A percentile compares a stretch with the other conserved stretches of the same genome.
Evolutionary conservation across 2,113 vertebrate genomes (phyloP).

Genomic region (Delphinus delphis): DNA sequence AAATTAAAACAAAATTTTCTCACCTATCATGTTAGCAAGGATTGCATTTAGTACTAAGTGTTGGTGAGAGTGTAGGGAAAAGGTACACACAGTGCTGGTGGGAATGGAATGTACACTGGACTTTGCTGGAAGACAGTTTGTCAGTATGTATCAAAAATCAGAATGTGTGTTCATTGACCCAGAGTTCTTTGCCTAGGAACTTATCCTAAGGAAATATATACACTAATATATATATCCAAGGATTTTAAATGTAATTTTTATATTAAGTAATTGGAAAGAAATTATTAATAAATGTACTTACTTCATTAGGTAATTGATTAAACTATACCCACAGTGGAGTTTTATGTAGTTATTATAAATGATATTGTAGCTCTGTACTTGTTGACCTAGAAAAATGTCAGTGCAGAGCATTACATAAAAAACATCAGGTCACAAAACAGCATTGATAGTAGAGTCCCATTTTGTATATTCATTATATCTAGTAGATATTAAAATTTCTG

Average conservation of each 20-base stretch:
- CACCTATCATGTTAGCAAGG: background rate
- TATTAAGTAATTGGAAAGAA: background rate
- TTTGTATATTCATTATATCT: background rate
- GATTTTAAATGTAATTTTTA: background rate
- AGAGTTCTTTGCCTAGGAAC: background rate
- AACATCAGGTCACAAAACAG: background rate
- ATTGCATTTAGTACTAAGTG: background rate
- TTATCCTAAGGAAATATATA: background rate
- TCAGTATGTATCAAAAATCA: background rate
- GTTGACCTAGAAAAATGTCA: background rate
- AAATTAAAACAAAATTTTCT: conserved; percentile 16
- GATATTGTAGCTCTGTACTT: background rate
- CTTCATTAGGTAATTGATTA: background rate
- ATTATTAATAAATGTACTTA: background rate
- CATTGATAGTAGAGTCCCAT: background rate
- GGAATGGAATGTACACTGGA: background rate
- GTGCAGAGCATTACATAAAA: background rate
- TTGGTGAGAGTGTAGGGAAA: background rate
- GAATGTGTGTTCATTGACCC: background rate
- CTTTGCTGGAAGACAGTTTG: background rate
- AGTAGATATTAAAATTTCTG: background rate
- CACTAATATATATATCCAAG: background rate
- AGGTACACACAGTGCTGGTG: background rate
- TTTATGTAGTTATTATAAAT: background rate
- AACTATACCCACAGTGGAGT: background rate